phyloP scores from a whole-genome alignment of 2,888 invertebrate species.

The Drosophila nr. fundita region DNA sequence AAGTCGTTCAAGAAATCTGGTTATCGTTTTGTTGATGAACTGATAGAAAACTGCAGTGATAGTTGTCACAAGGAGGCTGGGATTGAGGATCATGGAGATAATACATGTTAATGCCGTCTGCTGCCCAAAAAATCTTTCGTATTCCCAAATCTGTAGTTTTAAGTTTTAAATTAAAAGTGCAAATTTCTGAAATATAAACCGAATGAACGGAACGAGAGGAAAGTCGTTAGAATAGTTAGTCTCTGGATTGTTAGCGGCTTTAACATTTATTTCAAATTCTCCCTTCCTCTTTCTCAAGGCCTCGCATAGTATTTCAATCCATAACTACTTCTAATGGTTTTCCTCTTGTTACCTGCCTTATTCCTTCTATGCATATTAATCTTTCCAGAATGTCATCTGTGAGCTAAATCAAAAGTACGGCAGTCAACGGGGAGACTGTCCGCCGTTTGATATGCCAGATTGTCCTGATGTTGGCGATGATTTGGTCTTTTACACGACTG shows the following conservation, averaged over 20 bases:
- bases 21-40: slow-evolving; percentile 63
- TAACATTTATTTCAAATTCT: slow-evolving; percentile 20
- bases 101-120: slow-evolving; percentile 43
- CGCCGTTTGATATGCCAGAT: slow-evolving; percentile 58
- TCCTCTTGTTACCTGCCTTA: slow-evolving; percentile 47
- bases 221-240: slow-evolving; percentile 50
- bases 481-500: slow-evolving; percentile 76
- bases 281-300: slow-evolving; percentile 43
- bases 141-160: slow-evolving; percentile 43
- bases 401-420: slow-evolving; percentile 61
- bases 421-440: slow-evolving; percentile 52
- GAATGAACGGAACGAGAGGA: slow-evolving; percentile 42
- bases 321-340: slow-evolving; percentile 54
- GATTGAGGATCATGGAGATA: slow-evolving; percentile 51
- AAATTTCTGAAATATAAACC: slow-evolving; percentile 10
- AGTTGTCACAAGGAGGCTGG: slow-evolving; percentile 43
- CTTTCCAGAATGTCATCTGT: slow-evolving; percentile 66
- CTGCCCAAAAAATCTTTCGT: slow-evolving; percentile 9
- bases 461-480: slow-evolving; percentile 74
- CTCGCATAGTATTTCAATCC: slow-evolving; percentile 27
- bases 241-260: slow-evolving; percentile 32
- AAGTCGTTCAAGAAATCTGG: slow-evolving; percentile 62
- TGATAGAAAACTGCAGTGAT: slow-evolving; percentile 60
- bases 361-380: slow-evolving; percentile 19
- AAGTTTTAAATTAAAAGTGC: slow-evolving; percentile 48